Evolutionary conservation across 2,113 vertebrate species (phyloP), one percentile per base, ranked within the genome.

Genomic region (Saiga tatarica): DNA sequence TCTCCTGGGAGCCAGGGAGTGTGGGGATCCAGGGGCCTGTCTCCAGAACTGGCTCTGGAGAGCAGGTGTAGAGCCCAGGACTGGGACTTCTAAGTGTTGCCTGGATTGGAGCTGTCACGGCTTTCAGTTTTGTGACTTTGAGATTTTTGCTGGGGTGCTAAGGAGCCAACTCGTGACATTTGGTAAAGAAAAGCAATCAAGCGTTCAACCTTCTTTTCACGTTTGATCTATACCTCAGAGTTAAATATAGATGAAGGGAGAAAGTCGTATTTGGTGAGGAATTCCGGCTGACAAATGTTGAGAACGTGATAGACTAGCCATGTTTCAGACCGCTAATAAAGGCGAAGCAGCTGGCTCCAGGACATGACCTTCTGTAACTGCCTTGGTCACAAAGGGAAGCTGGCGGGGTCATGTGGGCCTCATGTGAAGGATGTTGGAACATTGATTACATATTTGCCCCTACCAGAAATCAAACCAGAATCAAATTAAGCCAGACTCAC

Each of bases 1-100:
- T 76, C 5, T 42, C 13, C 10, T 2, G 6, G n/a, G 16, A 16
- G 23, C 33, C 39, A 11, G 4, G 60, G 33, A 16, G 28, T 0
- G 1, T 4, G 45, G 16, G 36, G 33, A 57, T 2, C 0, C 0
- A 0, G 13, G 8, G 53, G 9, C n/a, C 42, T 12, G 8, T 74
- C 57, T 33, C 64, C 14, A 2, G 6, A 50, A 33, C 6, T 11
- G 33, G 16, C 3, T 21, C 28, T 42, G 76, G 52, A 52, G 62
- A 71, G 9, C 33, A 39, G 60, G 42, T 3, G 4, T 1, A 6
- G 39, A 7, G 21, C 5, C 19, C 19, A 47, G 26, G 25, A 36
- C 17, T 4, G 53, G 52, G 84, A 3, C 36, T 10, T 59, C n/a
- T 2, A 13, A 60, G 23, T 2, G 1, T 36, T 45, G 14, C 39